Base-by-base conservation (phyloP, 2,797 vertebrate genomes). In the Melanotaenia pygmaea region DNA sequence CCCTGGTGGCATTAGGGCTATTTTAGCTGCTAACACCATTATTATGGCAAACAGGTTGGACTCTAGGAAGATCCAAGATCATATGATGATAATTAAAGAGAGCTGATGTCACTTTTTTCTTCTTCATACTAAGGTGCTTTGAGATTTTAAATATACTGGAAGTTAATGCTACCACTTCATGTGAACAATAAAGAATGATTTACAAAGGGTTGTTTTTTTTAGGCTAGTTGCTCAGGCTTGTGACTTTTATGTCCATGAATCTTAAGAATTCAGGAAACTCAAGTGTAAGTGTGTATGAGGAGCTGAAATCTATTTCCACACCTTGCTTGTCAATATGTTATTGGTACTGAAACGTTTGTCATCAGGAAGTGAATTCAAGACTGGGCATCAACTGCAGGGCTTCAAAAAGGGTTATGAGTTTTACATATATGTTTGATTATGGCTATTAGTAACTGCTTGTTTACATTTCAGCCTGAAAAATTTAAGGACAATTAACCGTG, bases 111-210 rank as follows among this genome's bases (percentile, higher is more conserved):
- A 40, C 6, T 20, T 50, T 79, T 71, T 60, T 62, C 64, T 81
- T 80, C 62, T 20, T 37, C 16, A 18, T 22, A 20, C 22, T 72
- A 20, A 66, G 57, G 65, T 72, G 82, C 56, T 77, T 67, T 57
- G 62, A 60, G 14, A 47, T 67, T 22, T 56, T 50, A 18, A 40
- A 28, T 18, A 56, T 56, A 53, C 34, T 40, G 16, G 22, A 43
- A 73, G 32, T 43, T 51, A 50, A 65, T 60, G 22, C 35, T 70
- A 37, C 67, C 3, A 3, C 10, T 73, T 38, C 13, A 18, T 8
- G 13, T 24, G 1, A 40, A 56, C 47, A 86, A 86, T 87, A 84
- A 90, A 91, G 45, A 60, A 18, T 56, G 51, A 59, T 11, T 73
- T 45, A 13, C 13, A 12, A 79, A 85, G 32, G 1, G 4, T 43